Evolutionary conservation across 2,797 vertebrate genomes (phyloP).

Genomic region (Rhabdophis nuchalis): DNA sequence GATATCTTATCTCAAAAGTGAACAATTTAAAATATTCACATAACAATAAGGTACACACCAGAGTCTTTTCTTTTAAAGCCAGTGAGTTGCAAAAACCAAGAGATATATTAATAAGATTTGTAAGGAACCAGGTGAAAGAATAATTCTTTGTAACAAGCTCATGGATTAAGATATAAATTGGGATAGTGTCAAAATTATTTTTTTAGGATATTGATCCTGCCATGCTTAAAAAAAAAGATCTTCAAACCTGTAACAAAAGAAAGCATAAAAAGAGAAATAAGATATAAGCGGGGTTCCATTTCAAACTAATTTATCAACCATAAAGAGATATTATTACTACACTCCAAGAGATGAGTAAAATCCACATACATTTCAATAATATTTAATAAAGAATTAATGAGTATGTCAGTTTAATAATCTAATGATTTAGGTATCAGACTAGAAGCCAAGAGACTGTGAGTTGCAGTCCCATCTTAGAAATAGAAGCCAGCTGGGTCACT

Average conservation of each 20-base stretch:
- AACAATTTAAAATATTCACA: not conserved
- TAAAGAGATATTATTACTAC: no score
- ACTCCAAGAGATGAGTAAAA: no score
- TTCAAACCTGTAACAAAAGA: not conserved
- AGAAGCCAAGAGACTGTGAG: no score
- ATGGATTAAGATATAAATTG: not conserved
- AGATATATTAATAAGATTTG: not conserved
- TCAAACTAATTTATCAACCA: not conserved
- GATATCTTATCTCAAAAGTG: not conserved
- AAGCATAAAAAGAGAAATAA: not conserved
- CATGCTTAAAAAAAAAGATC: not conserved
- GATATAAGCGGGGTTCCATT: not conserved
- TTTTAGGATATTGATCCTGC: not conserved
- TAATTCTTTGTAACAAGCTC: not conserved
- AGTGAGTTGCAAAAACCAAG: not conserved
- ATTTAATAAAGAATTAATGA: no score
- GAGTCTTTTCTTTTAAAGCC: not conserved
- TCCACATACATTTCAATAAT: no score
- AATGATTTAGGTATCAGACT: no score
- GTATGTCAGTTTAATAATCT: no score
- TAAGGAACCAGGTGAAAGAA: not conserved
- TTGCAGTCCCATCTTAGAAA: no score
- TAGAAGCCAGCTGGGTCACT: no score
- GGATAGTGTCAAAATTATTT: not conserved
- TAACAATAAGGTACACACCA: not conserved